Conservation (phyloP, 2,888 invertebrate species). For the Campoletis raptor region DNA sequence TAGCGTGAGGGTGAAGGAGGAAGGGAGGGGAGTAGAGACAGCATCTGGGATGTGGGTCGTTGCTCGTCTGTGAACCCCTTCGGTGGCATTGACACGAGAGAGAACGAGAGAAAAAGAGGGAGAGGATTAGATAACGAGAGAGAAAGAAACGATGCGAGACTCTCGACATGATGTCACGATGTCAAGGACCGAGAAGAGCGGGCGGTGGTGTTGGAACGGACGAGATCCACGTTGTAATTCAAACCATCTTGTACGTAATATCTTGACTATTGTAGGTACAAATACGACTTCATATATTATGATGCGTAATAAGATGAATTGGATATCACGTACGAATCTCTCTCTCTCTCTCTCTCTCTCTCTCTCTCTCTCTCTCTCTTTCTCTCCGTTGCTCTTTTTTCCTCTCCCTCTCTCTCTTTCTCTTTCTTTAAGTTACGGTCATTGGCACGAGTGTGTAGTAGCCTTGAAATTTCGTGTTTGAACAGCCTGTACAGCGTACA, state of each 20-base stretch:
- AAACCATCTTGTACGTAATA: constrained; percentile 46
- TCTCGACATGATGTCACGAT: constrained; percentile 68
- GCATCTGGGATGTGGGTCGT: constrained; percentile 69
- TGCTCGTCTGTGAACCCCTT: constrained; percentile 67
- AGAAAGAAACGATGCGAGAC: constrained; percentile 35
- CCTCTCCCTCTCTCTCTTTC: not conserved
- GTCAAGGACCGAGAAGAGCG: constrained; percentile 70
- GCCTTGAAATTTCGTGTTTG: constrained; percentile 63
- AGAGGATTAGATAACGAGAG: constrained; percentile 18
- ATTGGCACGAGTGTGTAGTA: constrained; percentile 61
- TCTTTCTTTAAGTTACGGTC: constrained; percentile 47
- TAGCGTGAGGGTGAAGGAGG: constrained; percentile 44
- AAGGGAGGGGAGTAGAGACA: constrained; percentile 21
- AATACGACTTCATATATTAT: constrained; percentile 33
- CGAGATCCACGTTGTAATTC: constrained; percentile 57
- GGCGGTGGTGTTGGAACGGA: constrained; percentile 52
- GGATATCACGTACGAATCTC: constrained; percentile 26
- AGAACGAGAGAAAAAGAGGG: constrained; percentile 8
- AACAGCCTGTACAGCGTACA: not conserved
- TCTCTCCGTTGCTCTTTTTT: too few relatives aligned
- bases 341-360: constrained; percentile 4
- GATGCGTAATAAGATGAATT: constrained; percentile 60
- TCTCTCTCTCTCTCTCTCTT: not conserved
- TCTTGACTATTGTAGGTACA: constrained; percentile 35
- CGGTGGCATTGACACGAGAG: constrained; percentile 63